Conservation (phyloP, 2,113 vertebrate species). For the Agelaius tricolor region DNA sequence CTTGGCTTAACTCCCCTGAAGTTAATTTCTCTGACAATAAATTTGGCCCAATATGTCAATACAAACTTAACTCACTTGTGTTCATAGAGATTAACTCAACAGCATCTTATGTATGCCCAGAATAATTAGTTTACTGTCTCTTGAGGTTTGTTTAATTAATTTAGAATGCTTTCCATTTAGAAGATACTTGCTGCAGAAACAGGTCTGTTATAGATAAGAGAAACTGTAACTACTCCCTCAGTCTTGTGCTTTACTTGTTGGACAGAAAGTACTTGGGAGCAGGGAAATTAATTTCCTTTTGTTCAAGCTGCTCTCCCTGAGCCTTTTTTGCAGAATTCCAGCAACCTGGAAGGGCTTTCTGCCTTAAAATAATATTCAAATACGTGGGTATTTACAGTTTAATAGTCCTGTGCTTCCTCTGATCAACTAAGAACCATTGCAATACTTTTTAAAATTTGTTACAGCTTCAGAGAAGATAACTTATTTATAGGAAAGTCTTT, state of each 20-base stretch:
- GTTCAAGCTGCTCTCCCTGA: not conserved
- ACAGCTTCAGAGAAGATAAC: constrained; percentile 59
- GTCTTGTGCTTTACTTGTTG: not conserved
- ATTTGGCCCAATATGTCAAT: constrained; percentile 54
- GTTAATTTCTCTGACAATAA: constrained; percentile 45
- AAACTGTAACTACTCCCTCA: not conserved
- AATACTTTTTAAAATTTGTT: constrained; percentile 39
- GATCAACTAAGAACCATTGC: constrained; percentile 1
- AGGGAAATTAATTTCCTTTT: not conserved
- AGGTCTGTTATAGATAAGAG: constrained; percentile 31
- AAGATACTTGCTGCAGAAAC: constrained; percentile 8
- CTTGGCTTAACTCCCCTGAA: not conserved
- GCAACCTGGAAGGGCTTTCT: not conserved
- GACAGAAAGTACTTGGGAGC: not conserved
- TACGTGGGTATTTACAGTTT: not conserved
- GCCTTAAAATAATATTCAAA: not conserved
- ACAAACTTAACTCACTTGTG: constrained; percentile 37
- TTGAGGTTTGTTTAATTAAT: constrained; percentile 54
- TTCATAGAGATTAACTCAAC: constrained; percentile 51
- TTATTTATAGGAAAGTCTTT: constrained; percentile 68
- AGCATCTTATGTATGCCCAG: constrained; percentile 38
- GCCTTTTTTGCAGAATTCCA: not conserved
- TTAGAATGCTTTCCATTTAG: constrained; percentile 49
- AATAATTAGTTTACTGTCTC: constrained; percentile 60
- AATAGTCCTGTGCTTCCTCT: not conserved